These are phyloP conservation scores for Sphaerolaimus hirsutus DNA, from an alignment of 2,888 invertebrate genomes.

Conservation along the genomic window DNA sequence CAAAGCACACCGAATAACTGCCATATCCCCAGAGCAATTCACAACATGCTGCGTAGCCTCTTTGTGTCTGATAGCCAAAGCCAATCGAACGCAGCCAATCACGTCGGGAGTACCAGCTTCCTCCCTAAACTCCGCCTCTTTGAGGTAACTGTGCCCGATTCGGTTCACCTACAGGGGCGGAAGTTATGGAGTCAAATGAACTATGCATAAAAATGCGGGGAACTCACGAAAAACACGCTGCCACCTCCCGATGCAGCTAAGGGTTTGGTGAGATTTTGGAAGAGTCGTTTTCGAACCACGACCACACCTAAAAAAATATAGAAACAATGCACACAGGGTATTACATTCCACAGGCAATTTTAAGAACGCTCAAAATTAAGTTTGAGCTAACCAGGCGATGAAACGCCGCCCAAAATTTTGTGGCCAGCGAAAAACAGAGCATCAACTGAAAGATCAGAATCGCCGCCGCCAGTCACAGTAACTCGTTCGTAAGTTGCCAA, in stretches of 20 bases:
- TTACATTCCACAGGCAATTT: not conserved
- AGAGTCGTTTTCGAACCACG: conserved; percentile 39
- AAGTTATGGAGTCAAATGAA: not conserved
- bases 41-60: too few relatives aligned
- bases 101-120: conserved; percentile 14
- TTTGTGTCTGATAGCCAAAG: conserved; percentile 40
- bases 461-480: conserved; percentile 27
- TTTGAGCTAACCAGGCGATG: conserved; percentile 41
- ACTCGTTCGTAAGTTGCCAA: conserved; percentile 51
- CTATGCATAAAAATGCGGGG: not conserved
- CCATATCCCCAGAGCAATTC: too few relatives aligned
- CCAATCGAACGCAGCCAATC: conserved; percentile 46
- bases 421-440: conserved; percentile 66
- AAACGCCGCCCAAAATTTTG: conserved; percentile 68
- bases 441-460: conserved; percentile 37
- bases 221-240: conserved; percentile 35
- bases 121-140: conserved; percentile 25
- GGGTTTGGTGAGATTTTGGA: conserved; percentile 33
- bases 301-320: conserved; percentile 34
- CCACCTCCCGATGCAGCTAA: conserved; percentile 35
- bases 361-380: not conserved
- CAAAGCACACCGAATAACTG: too few relatives aligned
- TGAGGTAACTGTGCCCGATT: conserved; percentile 32
- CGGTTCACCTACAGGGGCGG: conserved; percentile 7
- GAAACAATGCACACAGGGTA: not conserved